Conservation (phyloP, 2,888 invertebrate genomes). For the Pristionchus maxplancki region DNA sequence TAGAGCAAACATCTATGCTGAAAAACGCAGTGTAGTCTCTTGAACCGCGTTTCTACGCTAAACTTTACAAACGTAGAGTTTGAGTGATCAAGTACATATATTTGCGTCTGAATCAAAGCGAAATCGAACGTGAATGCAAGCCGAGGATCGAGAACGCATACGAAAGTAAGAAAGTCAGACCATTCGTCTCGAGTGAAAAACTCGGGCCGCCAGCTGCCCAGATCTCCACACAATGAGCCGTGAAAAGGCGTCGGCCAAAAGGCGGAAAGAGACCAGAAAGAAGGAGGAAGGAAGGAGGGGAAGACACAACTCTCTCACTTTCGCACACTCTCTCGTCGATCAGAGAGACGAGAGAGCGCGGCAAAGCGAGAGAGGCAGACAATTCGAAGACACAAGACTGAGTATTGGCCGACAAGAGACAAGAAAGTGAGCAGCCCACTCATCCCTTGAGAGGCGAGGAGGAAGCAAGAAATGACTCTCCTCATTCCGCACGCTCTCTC, state of each 20-base stretch:
- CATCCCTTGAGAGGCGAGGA: constrained; percentile 27
- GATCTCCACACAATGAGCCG: constrained; percentile 24
- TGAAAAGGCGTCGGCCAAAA: neutral
- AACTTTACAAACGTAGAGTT: too few relatives aligned
- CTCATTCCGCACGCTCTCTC: too few relatives aligned
- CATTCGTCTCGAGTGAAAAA: too few relatives aligned
- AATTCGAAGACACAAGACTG: too few relatives aligned
- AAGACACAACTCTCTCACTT: neutral
- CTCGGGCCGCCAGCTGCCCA: neutral
- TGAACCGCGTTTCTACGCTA: too few relatives aligned
- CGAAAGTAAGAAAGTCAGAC: too few relatives aligned
- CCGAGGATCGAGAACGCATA: too few relatives aligned
- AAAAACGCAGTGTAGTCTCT: neutral
- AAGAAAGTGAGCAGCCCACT: constrained; percentile 32
- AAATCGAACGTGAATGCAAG: too few relatives aligned
- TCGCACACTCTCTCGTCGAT: neutral
- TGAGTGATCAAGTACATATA: too few relatives aligned
- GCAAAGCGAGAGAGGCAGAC: too few relatives aligned
- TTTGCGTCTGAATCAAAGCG: too few relatives aligned
- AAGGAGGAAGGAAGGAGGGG: constrained; percentile 15
- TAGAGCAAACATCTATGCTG: neutral
- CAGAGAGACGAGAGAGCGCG: too few relatives aligned
- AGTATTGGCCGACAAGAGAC: neutral
- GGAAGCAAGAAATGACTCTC: neutral
- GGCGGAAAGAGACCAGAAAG: neutral